These are phyloP conservation scores for Heterodera schachtii DNA, from an alignment of 1,140 invertebrate species.

Conservation along the genomic window DNA sequence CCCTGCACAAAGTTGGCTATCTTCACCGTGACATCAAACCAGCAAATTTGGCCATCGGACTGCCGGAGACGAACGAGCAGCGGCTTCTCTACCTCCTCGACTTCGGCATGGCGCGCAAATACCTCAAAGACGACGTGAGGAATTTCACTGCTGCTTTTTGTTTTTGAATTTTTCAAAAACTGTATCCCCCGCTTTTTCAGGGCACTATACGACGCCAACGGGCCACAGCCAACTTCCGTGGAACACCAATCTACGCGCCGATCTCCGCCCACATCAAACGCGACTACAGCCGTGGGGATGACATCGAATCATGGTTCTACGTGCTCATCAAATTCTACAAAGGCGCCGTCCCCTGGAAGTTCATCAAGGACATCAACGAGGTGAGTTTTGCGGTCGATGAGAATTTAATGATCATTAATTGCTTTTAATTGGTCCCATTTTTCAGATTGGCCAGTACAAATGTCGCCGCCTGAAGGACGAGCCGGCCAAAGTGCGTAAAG, in stretches of 20 bases:
- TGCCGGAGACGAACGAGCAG: background rate
- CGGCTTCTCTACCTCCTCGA: no score
- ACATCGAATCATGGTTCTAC: slow-evolving; percentile 50
- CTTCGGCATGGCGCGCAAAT: no score
- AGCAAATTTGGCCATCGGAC: background rate
- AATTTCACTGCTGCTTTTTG: slow-evolving; percentile 14
- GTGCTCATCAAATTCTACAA: slow-evolving; percentile 48
- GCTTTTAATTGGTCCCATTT: background rate
- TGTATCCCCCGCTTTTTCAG: slow-evolving; percentile 2
- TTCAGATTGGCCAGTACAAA: slow-evolving; percentile 29
- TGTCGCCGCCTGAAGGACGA: background rate
- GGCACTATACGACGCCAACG: slow-evolving; percentile 50
- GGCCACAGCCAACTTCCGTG: slow-evolving; percentile 51
- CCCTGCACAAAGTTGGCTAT: slow-evolving; percentile 2
- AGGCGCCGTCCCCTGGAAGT: slow-evolving; percentile 53
- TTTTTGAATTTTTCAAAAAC: background rate
- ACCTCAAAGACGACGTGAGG: no score
- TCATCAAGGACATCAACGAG: slow-evolving; percentile 48
- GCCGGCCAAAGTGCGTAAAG: background rate
- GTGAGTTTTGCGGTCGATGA: slow-evolving; percentile 37
- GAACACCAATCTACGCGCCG: slow-evolving; percentile 58
- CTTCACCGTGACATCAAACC: slow-evolving; percentile 11
- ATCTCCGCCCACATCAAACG: slow-evolving; percentile 51
- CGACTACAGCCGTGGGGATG: slow-evolving; percentile 46
- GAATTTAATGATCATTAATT: no score